phyloP scores from a whole-genome alignment of 2,797 vertebrate species.

The Gymnothorax reevesii region DNA sequence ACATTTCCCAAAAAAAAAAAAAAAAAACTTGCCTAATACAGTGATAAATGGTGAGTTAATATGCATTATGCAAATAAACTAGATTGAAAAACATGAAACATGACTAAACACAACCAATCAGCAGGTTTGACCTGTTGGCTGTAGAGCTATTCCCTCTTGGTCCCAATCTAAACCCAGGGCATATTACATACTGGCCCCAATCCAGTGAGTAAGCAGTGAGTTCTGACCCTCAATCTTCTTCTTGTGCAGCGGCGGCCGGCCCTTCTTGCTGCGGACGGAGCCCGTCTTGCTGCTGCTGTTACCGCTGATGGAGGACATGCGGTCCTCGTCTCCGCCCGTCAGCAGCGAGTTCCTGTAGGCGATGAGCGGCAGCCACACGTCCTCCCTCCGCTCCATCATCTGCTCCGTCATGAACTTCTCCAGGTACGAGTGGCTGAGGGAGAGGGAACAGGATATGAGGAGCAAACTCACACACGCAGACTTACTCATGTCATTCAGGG shows the following conservation, averaged over 20 bases:
- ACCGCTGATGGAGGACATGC: constrained; percentile 91
- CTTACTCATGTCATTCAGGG: background rate
- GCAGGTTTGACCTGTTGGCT: background rate
- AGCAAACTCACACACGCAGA: background rate
- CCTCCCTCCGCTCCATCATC: constrained; percentile 97
- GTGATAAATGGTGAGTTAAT: background rate
- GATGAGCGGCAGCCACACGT: constrained; percentile 98
- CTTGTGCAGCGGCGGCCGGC: constrained; percentile 89
- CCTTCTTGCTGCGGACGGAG: constrained; percentile 95
- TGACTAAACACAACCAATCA: background rate
- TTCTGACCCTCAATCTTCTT: constrained; percentile 81
- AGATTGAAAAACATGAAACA: background rate
- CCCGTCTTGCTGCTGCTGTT: constrained; percentile 93
- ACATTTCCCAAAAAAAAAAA: too few relatives aligned
- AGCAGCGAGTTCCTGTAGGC: constrained; percentile 96
- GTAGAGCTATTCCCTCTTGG: background rate
- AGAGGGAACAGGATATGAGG: background rate
- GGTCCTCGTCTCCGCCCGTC: constrained; percentile 92
- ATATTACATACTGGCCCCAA: background rate
- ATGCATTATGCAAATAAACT: background rate
- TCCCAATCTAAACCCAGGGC: background rate
- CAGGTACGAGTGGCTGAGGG: constrained; percentile 86
- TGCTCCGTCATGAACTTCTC: constrained; percentile 98
- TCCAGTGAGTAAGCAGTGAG: background rate
- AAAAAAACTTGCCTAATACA: too few relatives aligned